Evolutionary conservation across 2,888 invertebrate genomes (phyloP).

Genomic region (Tipula vernalis): DNA sequence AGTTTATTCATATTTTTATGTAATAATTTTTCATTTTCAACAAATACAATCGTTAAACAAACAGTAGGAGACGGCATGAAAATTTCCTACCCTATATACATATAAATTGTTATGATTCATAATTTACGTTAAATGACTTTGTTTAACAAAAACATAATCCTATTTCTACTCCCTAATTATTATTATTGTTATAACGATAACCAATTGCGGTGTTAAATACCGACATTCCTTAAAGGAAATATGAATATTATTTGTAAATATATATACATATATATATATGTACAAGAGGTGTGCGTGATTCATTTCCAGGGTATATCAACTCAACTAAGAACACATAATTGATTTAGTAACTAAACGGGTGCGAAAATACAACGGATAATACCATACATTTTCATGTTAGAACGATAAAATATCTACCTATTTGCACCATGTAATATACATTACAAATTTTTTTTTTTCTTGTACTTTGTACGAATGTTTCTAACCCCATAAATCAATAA

Average conservation of each 20-base stretch:
- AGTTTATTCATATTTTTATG: background rate
- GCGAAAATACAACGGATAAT: background rate
- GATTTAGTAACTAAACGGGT: background rate
- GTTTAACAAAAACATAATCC: background rate
- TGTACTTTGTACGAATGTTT: background rate
- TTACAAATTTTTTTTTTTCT: background rate
- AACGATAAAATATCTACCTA: background rate
- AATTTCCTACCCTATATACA: background rate
- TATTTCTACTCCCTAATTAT: background rate
- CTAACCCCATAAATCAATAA: conserved; percentile 4
- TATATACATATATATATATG: background rate
- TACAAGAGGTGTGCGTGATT: background rate
- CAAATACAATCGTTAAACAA: background rate
- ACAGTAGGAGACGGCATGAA: background rate
- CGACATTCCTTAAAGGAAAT: background rate
- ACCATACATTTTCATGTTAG: background rate
- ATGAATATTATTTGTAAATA: background rate
- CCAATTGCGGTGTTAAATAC: background rate
- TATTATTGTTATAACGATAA: background rate
- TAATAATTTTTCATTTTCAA: background rate
- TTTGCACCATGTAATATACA: background rate
- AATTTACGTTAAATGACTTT: background rate
- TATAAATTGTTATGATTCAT: background rate
- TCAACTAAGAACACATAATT: background rate
- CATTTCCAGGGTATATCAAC: background rate